Evolutionary conservation across 2,888 invertebrate species (phyloP), one percentile per base, ranked within the genome.

Genomic region (Villa cingulata): DNA sequence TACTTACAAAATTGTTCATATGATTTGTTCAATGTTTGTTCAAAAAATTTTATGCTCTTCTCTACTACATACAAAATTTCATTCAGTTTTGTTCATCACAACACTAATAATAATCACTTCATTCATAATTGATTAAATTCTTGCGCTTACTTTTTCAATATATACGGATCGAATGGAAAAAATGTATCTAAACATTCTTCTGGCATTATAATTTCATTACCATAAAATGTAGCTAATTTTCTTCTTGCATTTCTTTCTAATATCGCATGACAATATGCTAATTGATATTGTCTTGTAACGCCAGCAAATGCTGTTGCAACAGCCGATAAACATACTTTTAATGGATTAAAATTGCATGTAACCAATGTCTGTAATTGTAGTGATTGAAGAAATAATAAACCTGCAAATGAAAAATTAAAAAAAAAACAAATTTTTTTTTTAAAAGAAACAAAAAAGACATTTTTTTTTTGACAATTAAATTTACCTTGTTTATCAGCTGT

Each of bases 141-240:
- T 23, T 60, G 82, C 81, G 73, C 75, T 59, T 55, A 65, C 66
- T 59, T 52, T 57, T 79, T 76, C 41, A 95, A 71, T 16, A 82
- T 67, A 62, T 86, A 94, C 0, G 90, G 90, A 70, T 92, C 92
- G 62, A 92, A 95, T 0, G 95, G 95, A 64, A 90, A 95, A 72
- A 85, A 90, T 2, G 77, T 73, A 48, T 75, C 76, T 14, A 74
- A 66, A n/a, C 65, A 61, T n/a, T 65, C 66, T 3, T 55, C 68
- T 9, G 53, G 70, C 47, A 73, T 71, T 15, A 76, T 59, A 36
- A 74, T 72, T 37, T 73, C 72, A 58, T 74, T 72, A 15, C 71
- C 70, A 55, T 76, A 74, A 3, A 78, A 68, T 1, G 74, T 71
- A 2, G 80, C 78, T 48, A 81, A 60, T 46, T 70, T 70, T 42